Base-by-base conservation (phyloP, 2,113 vertebrate genomes). In the Bubalus kerabau region DNA sequence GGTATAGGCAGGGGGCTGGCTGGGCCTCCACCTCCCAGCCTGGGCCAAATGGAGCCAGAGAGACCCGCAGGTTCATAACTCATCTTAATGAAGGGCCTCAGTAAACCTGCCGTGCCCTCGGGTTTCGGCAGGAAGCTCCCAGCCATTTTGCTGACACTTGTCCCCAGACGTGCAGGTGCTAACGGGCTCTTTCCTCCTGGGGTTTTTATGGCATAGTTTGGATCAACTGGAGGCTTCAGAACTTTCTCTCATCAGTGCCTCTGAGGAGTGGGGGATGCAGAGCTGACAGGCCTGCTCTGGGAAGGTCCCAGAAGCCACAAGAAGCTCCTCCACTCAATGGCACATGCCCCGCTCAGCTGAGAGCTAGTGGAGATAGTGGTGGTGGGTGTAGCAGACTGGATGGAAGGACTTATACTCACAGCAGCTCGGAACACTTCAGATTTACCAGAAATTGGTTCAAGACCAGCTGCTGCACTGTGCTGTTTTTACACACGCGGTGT, bases 31-130 rank as follows among this genome's bases (percentile, higher is more conserved):
- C 98, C 96, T 97, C 96, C 97, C 76, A 85, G 87, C 52, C 92
- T 90, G 97, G 98, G 95, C 92, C 97, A 97, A 71, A 48, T 5
- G 78, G 52, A 94, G 85, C 94, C 97, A 95, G 93, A 2, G 82
- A 89, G 67, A 98, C 84, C 85, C 86, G 32, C 85, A 87, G 97
- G 94, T 94, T 80, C 97, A 98, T 98, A 98, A 98, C 90, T 98
- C 97, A 96, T 95, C 95, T 88, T 98, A 98, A 98, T 95, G 86
- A 96, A 98, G 97, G 84, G 97, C 62, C 96, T 98, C 95, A 74
- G 71, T 9, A 48, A 95, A 91, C 43, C 80, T 86, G 97, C 86
- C 96, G 93, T 96, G 91, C 91, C 97, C 98, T 87, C n/a, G 54
- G 89, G 95, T 96, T 95, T 94, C 60, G 46, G 94, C 94, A 98